These are phyloP conservation scores for Brachyalestes nurse DNA, from an alignment of 2,797 vertebrate species.

Conservation along the genomic window DNA sequence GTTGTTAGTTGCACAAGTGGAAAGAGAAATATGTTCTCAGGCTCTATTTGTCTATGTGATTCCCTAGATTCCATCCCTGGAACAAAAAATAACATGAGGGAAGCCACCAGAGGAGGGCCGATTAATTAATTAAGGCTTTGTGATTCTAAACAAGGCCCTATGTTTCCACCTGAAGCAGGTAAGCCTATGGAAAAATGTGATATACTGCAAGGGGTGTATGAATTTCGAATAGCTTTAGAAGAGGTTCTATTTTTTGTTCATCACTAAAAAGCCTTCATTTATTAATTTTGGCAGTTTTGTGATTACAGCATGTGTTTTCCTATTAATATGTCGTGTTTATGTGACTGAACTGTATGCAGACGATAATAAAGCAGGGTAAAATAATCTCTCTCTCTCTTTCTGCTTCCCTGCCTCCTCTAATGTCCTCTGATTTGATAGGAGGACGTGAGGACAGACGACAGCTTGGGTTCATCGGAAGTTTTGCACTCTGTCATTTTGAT, in stretches of 20 bases:
- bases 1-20: not conserved
- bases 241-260: not conserved
- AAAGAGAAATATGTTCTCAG: not conserved
- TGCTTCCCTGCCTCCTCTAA: conserved; percentile 40
- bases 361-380: conserved; percentile 9
- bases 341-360: conserved; percentile 53
- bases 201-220: not conserved
- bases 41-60: not conserved
- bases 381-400: not conserved
- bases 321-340: conserved; percentile 4
- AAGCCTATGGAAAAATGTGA: not conserved
- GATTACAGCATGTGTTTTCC: not conserved
- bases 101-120: conserved; percentile 20
- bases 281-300: not conserved
- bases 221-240: not conserved
- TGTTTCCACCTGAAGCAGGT: conserved; percentile 8
- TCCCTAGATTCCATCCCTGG: conserved; percentile 4
- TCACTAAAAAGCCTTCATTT: not conserved
- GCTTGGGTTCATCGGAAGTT: conserved; percentile 61
- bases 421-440: conserved; percentile 68
- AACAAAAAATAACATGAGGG: conserved; percentile 34
- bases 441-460: conserved; percentile 65
- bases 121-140: conserved; percentile 25
- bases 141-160: conserved; percentile 1
- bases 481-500: conserved; percentile 64